phyloP scores from a whole-genome alignment of 2,797 vertebrate species.

The Poecilia wingei region DNA sequence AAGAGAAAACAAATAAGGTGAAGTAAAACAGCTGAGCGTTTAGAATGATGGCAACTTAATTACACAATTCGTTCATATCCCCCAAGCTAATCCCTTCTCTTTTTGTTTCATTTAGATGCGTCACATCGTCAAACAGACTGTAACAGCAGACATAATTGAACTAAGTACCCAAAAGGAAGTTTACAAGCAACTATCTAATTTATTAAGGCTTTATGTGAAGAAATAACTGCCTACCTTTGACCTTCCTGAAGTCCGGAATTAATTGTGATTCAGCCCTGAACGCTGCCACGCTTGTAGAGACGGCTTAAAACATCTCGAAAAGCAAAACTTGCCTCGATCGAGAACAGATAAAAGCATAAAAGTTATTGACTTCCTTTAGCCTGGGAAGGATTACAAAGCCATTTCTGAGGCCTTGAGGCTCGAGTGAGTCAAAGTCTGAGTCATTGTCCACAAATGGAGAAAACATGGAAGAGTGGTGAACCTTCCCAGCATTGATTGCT shows the following conservation, averaged over 20 bases:
- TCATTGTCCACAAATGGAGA: not conserved
- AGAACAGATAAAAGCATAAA: not conserved
- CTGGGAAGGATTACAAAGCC: not conserved
- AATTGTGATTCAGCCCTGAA: not conserved
- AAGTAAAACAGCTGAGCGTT: conserved; percentile 38
- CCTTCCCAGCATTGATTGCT: not conserved
- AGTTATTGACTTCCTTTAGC: not conserved
- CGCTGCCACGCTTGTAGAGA: not conserved
- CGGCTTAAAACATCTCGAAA: not conserved
- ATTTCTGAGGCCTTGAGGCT: not conserved
- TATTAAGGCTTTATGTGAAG: not conserved
- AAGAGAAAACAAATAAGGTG: conserved; percentile 43
- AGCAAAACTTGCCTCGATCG: not conserved
- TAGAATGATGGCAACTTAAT: conserved; percentile 9
- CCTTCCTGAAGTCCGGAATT: not conserved
- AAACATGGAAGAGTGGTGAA: not conserved
- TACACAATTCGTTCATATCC: conserved; percentile 21
- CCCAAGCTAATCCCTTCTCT: not conserved
- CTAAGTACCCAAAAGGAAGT: not conserved
- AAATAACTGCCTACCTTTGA: not conserved
- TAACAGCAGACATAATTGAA: not conserved
- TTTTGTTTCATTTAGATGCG: not conserved
- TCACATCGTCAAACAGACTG: not conserved
- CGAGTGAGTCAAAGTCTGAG: not conserved
- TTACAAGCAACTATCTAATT: not conserved